These are phyloP conservation scores for Pangasius sanitwongsei DNA, from an alignment of 2,797 vertebrate species.

Conservation along the genomic window DNA sequence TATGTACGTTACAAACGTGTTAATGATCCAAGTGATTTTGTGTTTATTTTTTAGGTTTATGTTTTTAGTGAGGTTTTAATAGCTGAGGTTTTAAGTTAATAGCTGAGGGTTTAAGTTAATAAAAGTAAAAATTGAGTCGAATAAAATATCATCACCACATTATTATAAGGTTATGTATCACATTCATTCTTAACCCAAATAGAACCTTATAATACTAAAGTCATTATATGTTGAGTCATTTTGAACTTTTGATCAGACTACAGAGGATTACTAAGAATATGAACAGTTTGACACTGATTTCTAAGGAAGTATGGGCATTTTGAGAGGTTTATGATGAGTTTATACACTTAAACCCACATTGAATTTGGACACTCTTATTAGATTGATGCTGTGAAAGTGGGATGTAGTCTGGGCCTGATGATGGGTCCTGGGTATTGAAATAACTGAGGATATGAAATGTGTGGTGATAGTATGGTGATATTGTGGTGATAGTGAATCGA, in stretches of 20 bases:
- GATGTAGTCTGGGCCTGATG: neutral
- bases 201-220: neutral
- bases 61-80: neutral
- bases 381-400: neutral
- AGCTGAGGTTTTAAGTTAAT: too few species aligned
- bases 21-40: neutral
- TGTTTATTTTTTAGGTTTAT: neutral
- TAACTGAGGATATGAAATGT: neutral
- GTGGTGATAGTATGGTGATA: neutral
- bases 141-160: neutral
- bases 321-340: neutral
- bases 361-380: neutral
- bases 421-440: neutral
- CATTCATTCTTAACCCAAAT: neutral
- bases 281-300: neutral
- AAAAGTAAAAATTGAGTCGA: neutral
- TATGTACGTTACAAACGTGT: neutral
- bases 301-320: neutral
- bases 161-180: neutral
- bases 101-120: neutral
- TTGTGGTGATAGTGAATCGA: neutral
- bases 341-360: neutral
- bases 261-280: neutral
- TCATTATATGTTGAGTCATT: neutral
- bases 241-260: neutral